Percentiles rank a stretch among this genome's conserved stretches.
Conservation (phyloP, 2,888 invertebrate genomes). For the Dryomyza anilis region DNA sequence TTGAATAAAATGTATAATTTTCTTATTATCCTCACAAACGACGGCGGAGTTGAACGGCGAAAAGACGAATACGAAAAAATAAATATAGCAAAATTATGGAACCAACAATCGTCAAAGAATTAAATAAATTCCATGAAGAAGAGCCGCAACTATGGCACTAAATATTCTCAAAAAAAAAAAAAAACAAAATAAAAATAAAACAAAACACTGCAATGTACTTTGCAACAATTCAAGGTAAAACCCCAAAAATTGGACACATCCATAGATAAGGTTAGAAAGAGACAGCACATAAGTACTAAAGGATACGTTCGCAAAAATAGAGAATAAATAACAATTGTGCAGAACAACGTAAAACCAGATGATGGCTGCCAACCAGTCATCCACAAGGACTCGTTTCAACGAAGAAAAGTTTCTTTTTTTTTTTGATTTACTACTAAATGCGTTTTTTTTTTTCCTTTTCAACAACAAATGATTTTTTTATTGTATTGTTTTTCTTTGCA, state of each 20-base stretch:
- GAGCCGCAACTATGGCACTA: not conserved
- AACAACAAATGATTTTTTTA: conserved; percentile 18
- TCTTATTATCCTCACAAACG: conserved; percentile 39
- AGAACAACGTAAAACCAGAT: too few relatives aligned
- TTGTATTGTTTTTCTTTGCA: conserved; percentile 14
- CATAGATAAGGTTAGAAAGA: too few relatives aligned
- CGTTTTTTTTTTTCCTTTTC: conserved; percentile 23
- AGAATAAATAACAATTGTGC: too few relatives aligned
- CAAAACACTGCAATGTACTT: conserved; percentile 12
- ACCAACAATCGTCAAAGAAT: not conserved
- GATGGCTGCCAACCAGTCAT: too few relatives aligned
- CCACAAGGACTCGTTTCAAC: too few relatives aligned
- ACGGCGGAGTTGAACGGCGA: conserved; percentile 21
- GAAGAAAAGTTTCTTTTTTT: conserved; percentile 38
- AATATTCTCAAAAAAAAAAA: not conserved
- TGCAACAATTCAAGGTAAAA: conserved; percentile 43
- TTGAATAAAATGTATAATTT: conserved; percentile 36
- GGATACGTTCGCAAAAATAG: too few relatives aligned
- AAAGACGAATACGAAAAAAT: not conserved
- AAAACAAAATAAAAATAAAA: conserved; percentile 13
- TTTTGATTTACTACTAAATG: conserved; percentile 23
- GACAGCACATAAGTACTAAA: too few relatives aligned
- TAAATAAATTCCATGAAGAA: not conserved
- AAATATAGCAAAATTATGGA: not conserved
- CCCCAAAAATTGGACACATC: too few relatives aligned